phyloP scores from a whole-genome alignment of 2,113 vertebrate genomes.

The Gila orcuttii region DNA sequence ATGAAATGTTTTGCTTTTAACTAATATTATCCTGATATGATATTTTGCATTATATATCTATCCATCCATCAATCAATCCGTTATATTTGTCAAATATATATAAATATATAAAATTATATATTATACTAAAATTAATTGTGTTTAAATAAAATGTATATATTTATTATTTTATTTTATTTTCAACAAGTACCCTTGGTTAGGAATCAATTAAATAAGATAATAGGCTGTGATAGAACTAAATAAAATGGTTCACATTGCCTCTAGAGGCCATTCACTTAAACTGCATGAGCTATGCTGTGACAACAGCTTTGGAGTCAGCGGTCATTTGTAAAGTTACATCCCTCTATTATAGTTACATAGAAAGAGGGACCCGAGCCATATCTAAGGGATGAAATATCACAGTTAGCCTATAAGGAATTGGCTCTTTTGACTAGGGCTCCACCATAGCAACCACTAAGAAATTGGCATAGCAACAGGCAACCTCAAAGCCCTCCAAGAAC shows the following conservation, averaged over 20 bases:
- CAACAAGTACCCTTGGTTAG: neutral
- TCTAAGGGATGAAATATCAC: neutral
- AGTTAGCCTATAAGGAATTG: neutral
- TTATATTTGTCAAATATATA: too few relatives aligned
- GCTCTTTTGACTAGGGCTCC: neutral
- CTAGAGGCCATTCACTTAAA: neutral
- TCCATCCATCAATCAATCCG: too few relatives aligned
- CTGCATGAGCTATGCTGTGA: neutral
- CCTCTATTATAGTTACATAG: neutral
- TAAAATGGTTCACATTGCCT: neutral
- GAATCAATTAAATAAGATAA: neutral
- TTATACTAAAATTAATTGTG: too few relatives aligned
- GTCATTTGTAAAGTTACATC: neutral
- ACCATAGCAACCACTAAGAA: neutral
- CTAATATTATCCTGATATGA: too few relatives aligned
- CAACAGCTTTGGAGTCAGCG: neutral
- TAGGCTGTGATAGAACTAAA: neutral
- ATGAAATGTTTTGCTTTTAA: too few relatives aligned
- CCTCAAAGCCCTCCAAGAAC: neutral
- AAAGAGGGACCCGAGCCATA: neutral
- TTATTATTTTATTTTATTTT: neutral
- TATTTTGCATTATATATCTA: too few relatives aligned
- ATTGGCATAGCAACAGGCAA: slow-evolving; percentile 12
- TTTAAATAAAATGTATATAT: neutral
- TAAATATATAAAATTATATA: too few relatives aligned